Evolutionary conservation across 2,113 vertebrate genomes (phyloP), one percentile per base, ranked within the genome.

Genomic region (Caracal caracal): DNA sequence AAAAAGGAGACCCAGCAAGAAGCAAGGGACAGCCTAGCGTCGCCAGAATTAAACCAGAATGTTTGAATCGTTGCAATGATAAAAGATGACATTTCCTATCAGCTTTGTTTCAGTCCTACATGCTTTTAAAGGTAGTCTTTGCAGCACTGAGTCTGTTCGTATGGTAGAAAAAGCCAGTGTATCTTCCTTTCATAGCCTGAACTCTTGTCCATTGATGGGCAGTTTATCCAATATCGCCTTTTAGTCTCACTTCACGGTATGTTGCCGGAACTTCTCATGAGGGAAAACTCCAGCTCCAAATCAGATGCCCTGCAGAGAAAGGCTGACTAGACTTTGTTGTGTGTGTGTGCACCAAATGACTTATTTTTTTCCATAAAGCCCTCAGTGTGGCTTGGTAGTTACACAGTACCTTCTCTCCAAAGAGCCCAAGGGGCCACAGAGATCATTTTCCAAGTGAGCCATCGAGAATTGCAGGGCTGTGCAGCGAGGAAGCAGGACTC

Each of bases 231-330:
- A 37, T 53, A 89, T 53, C 0, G 0, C 37, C 73, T 94, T 78
- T 96, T 61, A 87, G 73, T 87, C 76, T 96, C 65, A 61, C 63
- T 95, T 96, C 56, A 91, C 0, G 0, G 71, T 79, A 35, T 63
- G 1, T 71, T 95, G 61, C 63, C 76, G 86, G 40, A 86, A 56
- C 35, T 88, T 85, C 76, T 93, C 85, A 71, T 3, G 15, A 85
- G 56, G 6, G 68, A 87, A 86, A 80, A 71, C 37, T 89, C 28
- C 47, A 88, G 53, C 40, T 94, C 59, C 83, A 43, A 76, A 56
- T 63, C 47, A 76, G n/a, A 85, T 35, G 79, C 22, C 49, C 75
- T 87, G 33, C 37, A 71, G 76, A 96, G 75, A 88, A 91, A 95
- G 11, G 28, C 40, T 71, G 70, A 33, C 9, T 66, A 19, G 53